Conservation (phyloP, 2,797 vertebrate species). For the Mustela erminea region DNA sequence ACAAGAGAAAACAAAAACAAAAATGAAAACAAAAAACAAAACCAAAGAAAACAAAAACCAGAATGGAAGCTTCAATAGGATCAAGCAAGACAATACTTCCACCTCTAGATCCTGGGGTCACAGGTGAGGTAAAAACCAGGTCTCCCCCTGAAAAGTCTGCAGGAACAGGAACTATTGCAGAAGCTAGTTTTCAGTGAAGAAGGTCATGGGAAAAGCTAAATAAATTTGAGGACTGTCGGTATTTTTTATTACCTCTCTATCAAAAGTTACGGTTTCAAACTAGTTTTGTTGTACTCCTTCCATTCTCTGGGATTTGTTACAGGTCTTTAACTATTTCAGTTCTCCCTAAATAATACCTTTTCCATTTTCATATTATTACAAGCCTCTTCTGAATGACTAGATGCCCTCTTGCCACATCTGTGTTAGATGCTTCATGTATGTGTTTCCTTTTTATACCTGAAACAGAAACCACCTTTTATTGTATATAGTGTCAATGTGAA, state of each 20-base stretch:
- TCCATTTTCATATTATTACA: neutral
- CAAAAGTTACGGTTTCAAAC: neutral
- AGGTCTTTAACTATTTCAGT: conserved; percentile 6
- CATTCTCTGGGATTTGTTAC: neutral
- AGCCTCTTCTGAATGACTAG: neutral
- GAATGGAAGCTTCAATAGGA: neutral
- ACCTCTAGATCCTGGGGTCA: neutral
- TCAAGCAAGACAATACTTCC: neutral
- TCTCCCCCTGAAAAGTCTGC: neutral
- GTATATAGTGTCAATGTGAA: neutral
- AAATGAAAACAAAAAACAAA: neutral
- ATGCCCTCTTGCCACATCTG: neutral
- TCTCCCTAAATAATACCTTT: conserved; percentile 12
- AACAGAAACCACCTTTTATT: neutral
- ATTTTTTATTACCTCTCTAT: neutral
- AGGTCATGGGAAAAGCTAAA: neutral
- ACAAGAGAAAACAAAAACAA: neutral
- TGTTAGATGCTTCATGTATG: neutral
- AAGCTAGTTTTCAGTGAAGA: neutral
- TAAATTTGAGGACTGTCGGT: neutral
- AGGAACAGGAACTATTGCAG: neutral
- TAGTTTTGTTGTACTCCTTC: neutral
- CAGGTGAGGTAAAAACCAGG: neutral
- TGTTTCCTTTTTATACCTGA: neutral
- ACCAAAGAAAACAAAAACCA: neutral